These are phyloP conservation scores for Heterohyrax brucei DNA, from an alignment of 2,797 vertebrate species.

Conservation along the genomic window DNA sequence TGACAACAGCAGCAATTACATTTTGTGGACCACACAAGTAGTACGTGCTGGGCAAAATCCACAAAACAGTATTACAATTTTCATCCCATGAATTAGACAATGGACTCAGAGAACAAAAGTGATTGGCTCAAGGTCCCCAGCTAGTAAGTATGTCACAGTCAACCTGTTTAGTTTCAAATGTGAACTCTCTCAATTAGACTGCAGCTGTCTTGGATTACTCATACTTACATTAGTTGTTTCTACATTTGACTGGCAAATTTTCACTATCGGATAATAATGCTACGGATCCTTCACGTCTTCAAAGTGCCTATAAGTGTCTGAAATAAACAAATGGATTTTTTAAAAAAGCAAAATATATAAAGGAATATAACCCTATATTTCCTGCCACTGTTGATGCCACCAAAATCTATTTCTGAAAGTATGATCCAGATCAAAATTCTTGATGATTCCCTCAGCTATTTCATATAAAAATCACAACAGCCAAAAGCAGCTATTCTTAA, in stretches of 20 bases:
- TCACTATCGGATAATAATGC: neutral
- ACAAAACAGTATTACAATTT: neutral
- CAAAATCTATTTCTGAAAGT: constrained; percentile 35
- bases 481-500: neutral
- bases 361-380: neutral
- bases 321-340: neutral
- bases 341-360: constrained; percentile 40
- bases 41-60: constrained; percentile 9
- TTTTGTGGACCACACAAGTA: neutral
- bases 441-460: constrained; percentile 1
- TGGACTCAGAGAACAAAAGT: neutral
- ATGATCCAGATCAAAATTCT: constrained; percentile 23
- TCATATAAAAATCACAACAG: constrained; percentile 2
- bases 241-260: constrained; percentile 22
- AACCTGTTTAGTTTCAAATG: constrained; percentile 32
- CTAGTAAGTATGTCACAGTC: neutral
- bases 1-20: neutral
- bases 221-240: neutral
- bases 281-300: constrained; percentile 26
- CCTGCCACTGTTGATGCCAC: neutral
- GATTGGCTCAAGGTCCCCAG: neutral
- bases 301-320: neutral
- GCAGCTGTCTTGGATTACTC: neutral
- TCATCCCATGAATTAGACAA: neutral
- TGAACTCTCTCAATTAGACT: neutral